Base-by-base conservation (phyloP, 2,113 vertebrate species). In the Chloroceryle aenea region DNA sequence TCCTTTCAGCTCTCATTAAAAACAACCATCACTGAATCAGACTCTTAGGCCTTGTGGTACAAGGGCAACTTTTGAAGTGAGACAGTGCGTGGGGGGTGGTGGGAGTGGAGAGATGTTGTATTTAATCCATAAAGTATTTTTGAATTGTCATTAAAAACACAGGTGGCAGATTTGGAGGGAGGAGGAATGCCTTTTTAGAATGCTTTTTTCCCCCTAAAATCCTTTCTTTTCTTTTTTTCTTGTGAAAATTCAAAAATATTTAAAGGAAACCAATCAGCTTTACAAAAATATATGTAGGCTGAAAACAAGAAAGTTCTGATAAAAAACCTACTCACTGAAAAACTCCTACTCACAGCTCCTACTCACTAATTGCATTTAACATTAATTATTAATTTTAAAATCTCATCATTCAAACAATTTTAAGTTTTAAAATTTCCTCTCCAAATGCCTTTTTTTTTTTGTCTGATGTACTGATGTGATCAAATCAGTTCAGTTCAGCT, bases 1-100 rank as follows among this genome's bases (percentile, higher is more conserved):
- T 68, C 75, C 43, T 93, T 90, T 94, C 76, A 86, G 30, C 12
- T 94, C 23, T 89, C 62, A 8, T 85, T 83, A 82, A 91, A 72
- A 29, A 90, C 72, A 89, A 14, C 56, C 47, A 42, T 34, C 43
- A 27, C 16, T 40, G 26, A 56, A 77, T 63, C 55, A 88, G 61
- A 36, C 32, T 61, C 45, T 36, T 50, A 69, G 38, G 52, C 59
- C 20, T 58, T 55, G 47, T 18, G 56, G n/a, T 16, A 85, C 32
- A 16, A 85, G n/a, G 27, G n/a, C 43, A 81, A 14, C 27, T 58
- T 50, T 50, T 77, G 53, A 76, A 85, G 21, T 19, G 36, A 58
- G 12, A 42, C 29, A 63, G 17, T 6, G 14, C 50, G n/a, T 27
- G 52, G 14, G 61, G 7, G 67, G 26, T 52, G 20, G 74, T 71